These are phyloP conservation scores for Semicossyphus pulcher DNA, from an alignment of 2,113 vertebrate genomes.

Conservation along the genomic window DNA sequence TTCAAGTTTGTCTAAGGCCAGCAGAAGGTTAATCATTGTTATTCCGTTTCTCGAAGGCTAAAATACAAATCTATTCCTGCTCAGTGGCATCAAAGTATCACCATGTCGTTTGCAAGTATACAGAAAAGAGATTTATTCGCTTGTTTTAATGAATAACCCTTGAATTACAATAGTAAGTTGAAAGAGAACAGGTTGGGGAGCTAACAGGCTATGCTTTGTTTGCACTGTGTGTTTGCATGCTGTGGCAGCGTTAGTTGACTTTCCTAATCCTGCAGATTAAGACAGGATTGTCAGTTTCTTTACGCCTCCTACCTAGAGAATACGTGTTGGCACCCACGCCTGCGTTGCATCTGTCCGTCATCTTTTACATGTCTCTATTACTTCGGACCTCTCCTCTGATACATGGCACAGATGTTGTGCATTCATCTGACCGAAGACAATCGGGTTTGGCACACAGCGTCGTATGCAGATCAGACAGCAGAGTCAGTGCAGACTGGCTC, in stretches of 20 bases:
- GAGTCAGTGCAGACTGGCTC: conserved; percentile 54
- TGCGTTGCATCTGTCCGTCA: conserved; percentile 73
- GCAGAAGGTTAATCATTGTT: neutral
- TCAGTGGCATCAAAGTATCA: neutral
- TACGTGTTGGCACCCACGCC: conserved; percentile 58
- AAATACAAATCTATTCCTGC: neutral
- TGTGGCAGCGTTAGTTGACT: conserved; percentile 35
- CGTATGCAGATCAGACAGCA: conserved; percentile 72
- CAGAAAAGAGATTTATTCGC: too few relatives aligned
- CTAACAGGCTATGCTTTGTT: conserved; percentile 53
- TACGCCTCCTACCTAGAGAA: conserved; percentile 53
- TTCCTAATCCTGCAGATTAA: conserved; percentile 64
- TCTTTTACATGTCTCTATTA: conserved; percentile 60
- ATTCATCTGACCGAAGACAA: conserved; percentile 62
- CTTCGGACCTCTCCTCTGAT: conserved; percentile 62
- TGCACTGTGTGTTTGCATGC: conserved; percentile 46
- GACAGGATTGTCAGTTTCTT: conserved; percentile 70
- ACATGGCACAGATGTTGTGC: conserved; percentile 64
- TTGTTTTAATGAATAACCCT: conserved; percentile 10
- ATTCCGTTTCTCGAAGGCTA: neutral
- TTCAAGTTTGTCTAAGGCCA: too few relatives aligned
- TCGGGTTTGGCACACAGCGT: conserved; percentile 51
- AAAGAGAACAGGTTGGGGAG: conserved; percentile 26
- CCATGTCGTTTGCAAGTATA: too few relatives aligned
- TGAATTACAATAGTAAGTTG: neutral